Conservation (phyloP, 2,113 vertebrate genomes). For the Passer domesticus region DNA sequence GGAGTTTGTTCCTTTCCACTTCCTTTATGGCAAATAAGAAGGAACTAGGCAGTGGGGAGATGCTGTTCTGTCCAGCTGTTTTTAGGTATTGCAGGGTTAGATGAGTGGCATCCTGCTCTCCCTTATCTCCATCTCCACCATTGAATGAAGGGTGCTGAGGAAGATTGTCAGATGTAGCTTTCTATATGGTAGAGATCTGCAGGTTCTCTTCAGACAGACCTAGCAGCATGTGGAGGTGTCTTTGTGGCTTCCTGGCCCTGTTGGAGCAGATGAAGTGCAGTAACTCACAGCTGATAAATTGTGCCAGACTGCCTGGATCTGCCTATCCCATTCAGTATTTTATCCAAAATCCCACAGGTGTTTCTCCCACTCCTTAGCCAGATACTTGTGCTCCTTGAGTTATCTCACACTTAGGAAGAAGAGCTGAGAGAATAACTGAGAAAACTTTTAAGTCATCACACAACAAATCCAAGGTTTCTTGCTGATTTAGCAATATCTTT, state of each 20-base stretch:
- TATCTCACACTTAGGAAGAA: neutral
- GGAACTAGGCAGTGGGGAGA: neutral
- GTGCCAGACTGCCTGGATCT: neutral
- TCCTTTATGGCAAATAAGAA: neutral
- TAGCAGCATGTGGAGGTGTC: neutral
- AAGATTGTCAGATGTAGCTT: neutral
- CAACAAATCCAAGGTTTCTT: neutral
- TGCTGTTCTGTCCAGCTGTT: neutral
- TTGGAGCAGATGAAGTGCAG: neutral
- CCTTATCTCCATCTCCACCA: neutral
- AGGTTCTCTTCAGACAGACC: neutral
- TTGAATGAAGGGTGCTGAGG: neutral
- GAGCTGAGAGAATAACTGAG: neutral
- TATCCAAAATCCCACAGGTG: neutral
- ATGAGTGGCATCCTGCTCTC: neutral
- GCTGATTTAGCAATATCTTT: neutral
- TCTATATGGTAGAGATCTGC: accelerated
- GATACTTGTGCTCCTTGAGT: neutral
- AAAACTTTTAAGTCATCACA: neutral
- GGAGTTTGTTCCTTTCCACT: neutral
- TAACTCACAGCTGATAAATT: neutral
- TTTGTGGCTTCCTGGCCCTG: neutral
- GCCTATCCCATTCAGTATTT: neutral
- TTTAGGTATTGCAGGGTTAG: neutral
- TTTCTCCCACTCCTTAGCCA: neutral